Evolutionary conservation across 2,113 vertebrate genomes (phyloP), one percentile per base, ranked within the genome.

Genomic region (Atrichornis clamosus): DNA sequence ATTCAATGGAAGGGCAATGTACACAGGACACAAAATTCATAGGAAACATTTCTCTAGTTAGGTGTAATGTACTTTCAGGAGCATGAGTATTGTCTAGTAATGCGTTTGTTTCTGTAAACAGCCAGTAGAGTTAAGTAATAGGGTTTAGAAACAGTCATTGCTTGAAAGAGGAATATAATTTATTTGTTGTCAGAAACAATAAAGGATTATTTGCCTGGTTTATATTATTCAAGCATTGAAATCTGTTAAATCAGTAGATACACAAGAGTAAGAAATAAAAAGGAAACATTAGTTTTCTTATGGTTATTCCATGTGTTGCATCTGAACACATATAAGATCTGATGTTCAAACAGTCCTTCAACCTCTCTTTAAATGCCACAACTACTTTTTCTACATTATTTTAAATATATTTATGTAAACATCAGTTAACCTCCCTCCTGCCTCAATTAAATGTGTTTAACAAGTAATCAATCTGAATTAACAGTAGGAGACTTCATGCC

Each of bases 401-500:
- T 91, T 50, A 30, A 69, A 28, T 55, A 60, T 52, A 20, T 32
- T 70, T 72, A n/a, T 78, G 41, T 82, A 93, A 91, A 50, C 49
- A 63, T 58, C 37, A 50, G 59, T 78, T 94, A 89, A 62, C 20
- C 13, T 86, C 68, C 84, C 44, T 87, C 42, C 69, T 90, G 68
- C 32, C 76, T 92, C 80, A 78, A 75, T 94, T 93, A 92, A 88
- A 93, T 91, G 70, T 76, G 49, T 75, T 79, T 91, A 90, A 81
- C 41, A 84, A 74, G 62, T 79, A 89, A 91, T 94, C 89, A 91
- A 26, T 95, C 68, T 91, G 76, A 94, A 90, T 92, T 96, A 95
- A 84, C 81, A 90, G 64, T 81, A 77, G 83, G 85, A 78, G 56
- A 16, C n/a, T 67, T 93, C 63, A 68, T 85, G 78, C 58, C 30